Base-by-base conservation (phyloP, 2,888 invertebrate genomes). In the Pterostichus madidus region DNA sequence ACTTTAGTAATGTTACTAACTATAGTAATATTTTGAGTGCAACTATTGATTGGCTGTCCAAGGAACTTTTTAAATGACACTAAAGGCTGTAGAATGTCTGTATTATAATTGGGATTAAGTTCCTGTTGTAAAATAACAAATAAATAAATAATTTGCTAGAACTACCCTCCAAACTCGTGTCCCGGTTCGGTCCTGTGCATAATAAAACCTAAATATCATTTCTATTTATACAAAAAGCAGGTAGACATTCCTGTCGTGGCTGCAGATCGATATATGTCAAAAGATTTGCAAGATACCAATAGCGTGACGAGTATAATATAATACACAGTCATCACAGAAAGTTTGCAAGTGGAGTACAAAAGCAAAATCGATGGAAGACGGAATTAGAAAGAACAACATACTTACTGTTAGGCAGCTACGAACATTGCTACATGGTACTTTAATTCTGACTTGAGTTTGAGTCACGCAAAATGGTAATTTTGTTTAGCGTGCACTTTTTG, bases 381-480 rank as follows among this genome's bases (percentile, higher is more conserved):
- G n/a, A 61, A 56, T 78, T 61, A 78, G 78, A 78, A 78, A 53
- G 39, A 44, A 17, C 61, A 56, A 78, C 59, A 78, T 46, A 78
- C 59, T 77, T 56, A 56, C 76, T 15, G 24, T 35, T 56, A 56
- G n/a, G 53, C 53, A 35, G 53, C 39, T 77, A 11, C 56, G 56
- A 35, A 76, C 56, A 35, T 53, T 39, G 53, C 68, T 35, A 56
- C 52, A 56, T 39, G 56, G 56, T 71, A 71, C 68, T 71, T 68
- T 71, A 76, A 76, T 76, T 17, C 32, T 24, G 39, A 49, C 8
- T 6, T 35, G 24, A 13, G 8, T 32, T 39, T 6, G 32, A 44
- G 52, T 56, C 78, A 78, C 78, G 78, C 78, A 59, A 78, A 61
- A 59, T 39, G 15, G 59, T 56, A 59, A 78, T 78, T 78, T 78